phyloP scores from a whole-genome alignment of 2,797 vertebrate genomes.

The Apogon hyalosoma region DNA sequence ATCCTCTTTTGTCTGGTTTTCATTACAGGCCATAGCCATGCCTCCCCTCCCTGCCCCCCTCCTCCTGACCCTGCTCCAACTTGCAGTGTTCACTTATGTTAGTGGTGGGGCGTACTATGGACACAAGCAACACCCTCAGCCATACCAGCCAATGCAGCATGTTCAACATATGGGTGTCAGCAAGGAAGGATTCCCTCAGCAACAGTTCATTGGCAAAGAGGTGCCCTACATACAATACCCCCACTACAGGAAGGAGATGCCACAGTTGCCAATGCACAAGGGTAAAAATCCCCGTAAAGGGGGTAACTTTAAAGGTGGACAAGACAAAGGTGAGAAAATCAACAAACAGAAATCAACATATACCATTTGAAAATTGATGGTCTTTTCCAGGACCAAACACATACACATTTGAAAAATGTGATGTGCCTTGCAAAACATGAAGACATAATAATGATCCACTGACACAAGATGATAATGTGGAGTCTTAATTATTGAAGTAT shows the following conservation, averaged over 20 bases:
- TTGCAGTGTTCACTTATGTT: conserved; percentile 80
- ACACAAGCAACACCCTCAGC: conserved; percentile 92
- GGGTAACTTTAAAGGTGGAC: conserved; percentile 62
- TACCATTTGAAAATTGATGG: neutral
- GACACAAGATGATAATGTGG: too few species aligned
- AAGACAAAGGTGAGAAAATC: conserved; percentile 89
- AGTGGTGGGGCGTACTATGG: conserved; percentile 92
- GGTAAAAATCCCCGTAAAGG: conserved; percentile 91
- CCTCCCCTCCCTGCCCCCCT: conserved; percentile 78
- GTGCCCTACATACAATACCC: conserved; percentile 91
- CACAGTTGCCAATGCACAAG: conserved; percentile 89
- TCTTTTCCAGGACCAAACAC: neutral
- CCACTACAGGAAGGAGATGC: conserved; percentile 94
- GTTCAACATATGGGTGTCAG: conserved; percentile 90
- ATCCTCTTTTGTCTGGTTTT: conserved; percentile 31
- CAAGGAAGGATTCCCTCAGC: conserved; percentile 88
- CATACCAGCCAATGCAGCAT: conserved; percentile 92
- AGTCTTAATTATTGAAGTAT: neutral
- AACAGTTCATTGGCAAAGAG: conserved; percentile 91
- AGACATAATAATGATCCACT: too few species aligned
- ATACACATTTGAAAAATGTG: neutral
- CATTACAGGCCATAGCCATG: conserved; percentile 81
- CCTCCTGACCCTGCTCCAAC: conserved; percentile 82
- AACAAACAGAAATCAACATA: neutral
- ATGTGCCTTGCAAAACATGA: neutral